These are phyloP conservation scores for Aurelia sp. DNA, from an alignment of 30 jellyfish, hydroid and myxozoan genomes.

Conservation along the genomic window DNA sequence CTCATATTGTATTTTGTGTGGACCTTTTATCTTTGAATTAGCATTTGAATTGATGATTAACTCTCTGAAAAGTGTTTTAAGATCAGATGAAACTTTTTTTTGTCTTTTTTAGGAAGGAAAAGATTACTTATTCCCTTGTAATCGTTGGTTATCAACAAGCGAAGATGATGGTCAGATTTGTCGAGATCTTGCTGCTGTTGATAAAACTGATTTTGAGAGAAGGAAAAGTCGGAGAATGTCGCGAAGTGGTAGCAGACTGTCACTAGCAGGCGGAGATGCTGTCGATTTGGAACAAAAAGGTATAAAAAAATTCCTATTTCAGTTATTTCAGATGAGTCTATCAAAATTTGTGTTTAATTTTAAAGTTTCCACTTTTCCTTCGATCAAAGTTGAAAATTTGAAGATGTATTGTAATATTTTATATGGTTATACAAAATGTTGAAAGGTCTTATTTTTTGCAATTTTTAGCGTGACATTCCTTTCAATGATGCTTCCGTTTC, in stretches of 20 bases:
- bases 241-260: conserved; percentile 69
- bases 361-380: too few relatives aligned
- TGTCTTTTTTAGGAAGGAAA: conserved; percentile 34
- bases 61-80: too few relatives aligned
- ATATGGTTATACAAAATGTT: too few relatives aligned
- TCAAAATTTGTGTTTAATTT: neutral
- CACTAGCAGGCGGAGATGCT: conserved; percentile 78
- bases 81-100: too few relatives aligned
- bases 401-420: too few relatives aligned
- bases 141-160: conserved; percentile 92
- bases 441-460: too few relatives aligned
- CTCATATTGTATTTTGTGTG: too few relatives aligned
- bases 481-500: too few relatives aligned
- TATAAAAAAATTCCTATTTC: neutral
- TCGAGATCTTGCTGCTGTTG: conserved; percentile 94
- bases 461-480: too few relatives aligned
- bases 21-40: too few relatives aligned
- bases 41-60: too few relatives aligned
- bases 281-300: conserved; percentile 98
- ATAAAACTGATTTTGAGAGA: conserved; percentile 79
- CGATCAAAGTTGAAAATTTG: too few relatives aligned
- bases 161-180: conserved; percentile 98
- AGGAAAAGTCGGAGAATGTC: conserved; percentile 77
- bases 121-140: conserved; percentile 83
- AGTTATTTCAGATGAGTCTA: neutral